These are phyloP conservation scores for Drosophila rhopaloa DNA, from an alignment of 1,140 invertebrate species.

Conservation along the genomic window DNA sequence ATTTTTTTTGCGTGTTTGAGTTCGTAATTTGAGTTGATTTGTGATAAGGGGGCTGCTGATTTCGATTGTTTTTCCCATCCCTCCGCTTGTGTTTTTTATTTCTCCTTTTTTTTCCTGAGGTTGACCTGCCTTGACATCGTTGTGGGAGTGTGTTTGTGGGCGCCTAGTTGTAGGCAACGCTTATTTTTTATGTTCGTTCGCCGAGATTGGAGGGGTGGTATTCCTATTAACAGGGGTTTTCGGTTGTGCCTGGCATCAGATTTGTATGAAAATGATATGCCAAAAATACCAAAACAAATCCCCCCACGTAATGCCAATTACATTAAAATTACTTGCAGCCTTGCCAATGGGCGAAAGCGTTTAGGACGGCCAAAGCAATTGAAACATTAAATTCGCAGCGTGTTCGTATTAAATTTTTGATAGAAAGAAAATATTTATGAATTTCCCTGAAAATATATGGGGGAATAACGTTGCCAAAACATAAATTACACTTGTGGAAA, in stretches of 20 bases:
- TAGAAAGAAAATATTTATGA: constrained; percentile 1
- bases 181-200: constrained; percentile 53
- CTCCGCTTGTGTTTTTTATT: constrained; percentile 18
- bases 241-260: constrained; percentile 52
- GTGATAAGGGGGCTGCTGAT: constrained; percentile 56
- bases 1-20: constrained; percentile 35
- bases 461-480: too few species aligned
- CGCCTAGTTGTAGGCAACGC: constrained; percentile 48
- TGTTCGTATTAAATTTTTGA: constrained; percentile 6
- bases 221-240: constrained; percentile 30
- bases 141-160: constrained; percentile 2
- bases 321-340: constrained; percentile 71
- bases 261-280: constrained; percentile 71
- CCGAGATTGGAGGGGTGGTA: constrained; percentile 33
- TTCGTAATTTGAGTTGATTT: constrained; percentile 78
- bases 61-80: constrained; percentile 66
- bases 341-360: constrained; percentile 29
- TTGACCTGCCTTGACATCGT: constrained; percentile 51
- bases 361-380: constrained; percentile 34
- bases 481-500: too few species aligned
- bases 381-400: constrained; percentile 28
- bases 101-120: constrained; percentile 5
- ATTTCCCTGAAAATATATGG: background rate
- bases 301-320: constrained; percentile 75
- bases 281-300: constrained; percentile 47